Percentiles rank a stretch among this genome's conserved stretches.
phyloP scores from a whole-genome alignment of 2,113 vertebrate species.

The Pipa parva region DNA sequence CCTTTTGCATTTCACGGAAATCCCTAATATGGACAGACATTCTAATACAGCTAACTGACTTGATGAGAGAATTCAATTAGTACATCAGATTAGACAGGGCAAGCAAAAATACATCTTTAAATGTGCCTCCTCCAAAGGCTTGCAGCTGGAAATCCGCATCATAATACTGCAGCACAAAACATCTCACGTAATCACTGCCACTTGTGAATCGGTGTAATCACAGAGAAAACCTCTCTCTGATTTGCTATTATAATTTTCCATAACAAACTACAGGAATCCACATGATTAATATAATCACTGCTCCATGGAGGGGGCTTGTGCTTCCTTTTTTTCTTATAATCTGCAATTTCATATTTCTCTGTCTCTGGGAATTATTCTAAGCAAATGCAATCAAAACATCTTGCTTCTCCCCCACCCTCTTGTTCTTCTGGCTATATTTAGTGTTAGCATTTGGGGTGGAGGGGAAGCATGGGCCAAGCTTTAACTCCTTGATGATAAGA shows the following conservation, averaged over 20 bases:
- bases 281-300: constrained; percentile 55
- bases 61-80: constrained; percentile 39
- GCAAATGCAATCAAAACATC: constrained; percentile 41
- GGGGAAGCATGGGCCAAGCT: neutral
- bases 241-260: constrained; percentile 66
- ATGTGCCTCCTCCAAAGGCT: constrained; percentile 8
- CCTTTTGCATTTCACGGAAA: no score
- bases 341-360: constrained; percentile 29
- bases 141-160: constrained; percentile 30
- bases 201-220: constrained; percentile 61
- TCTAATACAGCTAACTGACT: no score
- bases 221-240: constrained; percentile 58
- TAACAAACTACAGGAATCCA: constrained; percentile 61
- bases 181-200: constrained; percentile 36
- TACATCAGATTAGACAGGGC: constrained; percentile 28
- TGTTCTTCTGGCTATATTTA: constrained; percentile 28
- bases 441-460: neutral
- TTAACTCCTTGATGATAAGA: constrained; percentile 13
- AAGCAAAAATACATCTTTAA: constrained; percentile 18
- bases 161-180: constrained; percentile 20
- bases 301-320: constrained; percentile 47
- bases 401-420: constrained; percentile 27
- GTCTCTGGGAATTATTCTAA: constrained; percentile 37
- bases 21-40: no score
- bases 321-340: constrained; percentile 8